Evolutionary conservation across 1,140 invertebrate species (phyloP), one percentile per base, ranked within the genome.

Genomic region (Cydia splendana): DNA sequence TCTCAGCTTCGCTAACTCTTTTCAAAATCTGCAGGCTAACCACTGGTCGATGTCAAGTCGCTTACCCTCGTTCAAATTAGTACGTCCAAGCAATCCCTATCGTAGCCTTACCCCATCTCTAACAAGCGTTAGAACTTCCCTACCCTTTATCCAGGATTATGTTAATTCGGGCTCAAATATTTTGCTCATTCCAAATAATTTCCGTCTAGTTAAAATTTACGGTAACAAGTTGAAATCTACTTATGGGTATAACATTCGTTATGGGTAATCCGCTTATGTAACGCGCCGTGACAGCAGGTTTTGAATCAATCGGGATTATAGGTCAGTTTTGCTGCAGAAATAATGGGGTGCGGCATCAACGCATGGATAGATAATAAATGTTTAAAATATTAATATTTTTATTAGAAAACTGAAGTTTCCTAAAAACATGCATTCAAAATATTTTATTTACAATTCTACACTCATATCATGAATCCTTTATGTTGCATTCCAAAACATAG

Each of bases 131-230:
- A 69, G 15, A 69, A 69, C 20, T 69, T 28, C 65, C 13, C 13
- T 3, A 71, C 67, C 67, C 67, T 71, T 71, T 71, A 38, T 24
- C 57, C 57, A 20, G 34, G 67, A 71, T 71, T 71, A 71, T 71
- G 67, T 38, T 42, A 71, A 71, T 71, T 71, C 34, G 67, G n/a
- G n/a, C 67, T 71, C 67, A 71, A 71, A 71, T 71, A 38, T 71
- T 71, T 71, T 71, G 67, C 67, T 45, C 67, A 71, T 71, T 71
- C 67, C 67, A 42, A 71, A 71, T 71, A 71, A 71, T 71, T 71
- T 71, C 67, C 67, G 67, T 71, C 34, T 38, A 71, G 38, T 71
- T 71, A 71, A 71, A 71, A 71, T 71, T 71, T 71, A 71, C 67
- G 67, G n/a, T 9, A 38, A 71, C 67, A 71, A 71, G 67, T 71